Evolutionary conservation across 2,113 vertebrate genomes (phyloP).

Genomic region (Panthera uncia): DNA sequence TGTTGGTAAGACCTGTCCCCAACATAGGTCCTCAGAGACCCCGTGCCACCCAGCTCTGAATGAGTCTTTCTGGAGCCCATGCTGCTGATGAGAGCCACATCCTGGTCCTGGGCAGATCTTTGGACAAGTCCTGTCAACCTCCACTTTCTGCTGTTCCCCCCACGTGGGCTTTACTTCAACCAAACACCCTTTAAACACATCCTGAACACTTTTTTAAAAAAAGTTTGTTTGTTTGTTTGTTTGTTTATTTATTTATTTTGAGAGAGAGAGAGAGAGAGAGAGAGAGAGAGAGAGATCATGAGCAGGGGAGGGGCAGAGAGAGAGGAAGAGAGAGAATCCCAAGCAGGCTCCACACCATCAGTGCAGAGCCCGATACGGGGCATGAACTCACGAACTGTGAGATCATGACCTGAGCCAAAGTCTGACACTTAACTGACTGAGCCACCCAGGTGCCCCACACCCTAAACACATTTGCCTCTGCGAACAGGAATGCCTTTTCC

Average conservation of each 20-base stretch:
- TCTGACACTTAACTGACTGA: too few species aligned
- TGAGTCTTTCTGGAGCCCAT: background rate
- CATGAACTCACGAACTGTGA: too few species aligned
- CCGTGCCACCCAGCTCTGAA: background rate
- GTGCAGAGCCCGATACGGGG: too few species aligned
- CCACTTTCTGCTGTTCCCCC: background rate
- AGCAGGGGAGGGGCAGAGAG: too few species aligned
- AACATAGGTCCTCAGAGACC: background rate
- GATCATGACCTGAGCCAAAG: too few species aligned
- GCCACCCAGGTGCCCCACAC: too few species aligned
- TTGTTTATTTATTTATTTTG: too few species aligned
- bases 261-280: too few species aligned
- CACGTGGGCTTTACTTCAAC: background rate
- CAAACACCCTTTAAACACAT: background rate
- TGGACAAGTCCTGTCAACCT: background rate
- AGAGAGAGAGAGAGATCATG: too few species aligned
- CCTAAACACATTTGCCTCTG: background rate
- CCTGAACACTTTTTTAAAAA: background rate
- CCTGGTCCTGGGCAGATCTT: background rate
- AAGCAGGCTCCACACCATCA: too few species aligned
- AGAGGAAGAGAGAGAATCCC: too few species aligned
- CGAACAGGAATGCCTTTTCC: background rate
- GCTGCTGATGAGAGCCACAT: background rate
- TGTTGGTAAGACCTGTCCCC: background rate
- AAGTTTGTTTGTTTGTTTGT: too few species aligned